A percentile compares a stretch with the other conserved stretches of the same genome.
Conservation (phyloP, 53 echinoderm and acorn worm genomes). For the Paelopatides confundens region DNA sequence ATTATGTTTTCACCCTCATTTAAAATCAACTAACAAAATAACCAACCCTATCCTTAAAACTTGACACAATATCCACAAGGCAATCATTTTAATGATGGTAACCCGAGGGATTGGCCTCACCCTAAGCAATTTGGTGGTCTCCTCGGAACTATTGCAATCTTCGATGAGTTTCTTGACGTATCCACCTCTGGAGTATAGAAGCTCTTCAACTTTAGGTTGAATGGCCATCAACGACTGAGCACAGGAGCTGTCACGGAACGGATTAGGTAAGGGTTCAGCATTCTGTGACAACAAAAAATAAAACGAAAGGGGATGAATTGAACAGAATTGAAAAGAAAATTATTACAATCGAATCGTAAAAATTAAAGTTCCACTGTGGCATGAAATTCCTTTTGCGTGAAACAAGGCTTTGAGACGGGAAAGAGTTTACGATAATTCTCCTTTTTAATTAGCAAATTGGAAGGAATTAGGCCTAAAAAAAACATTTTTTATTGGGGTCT, state of each 20-base stretch:
- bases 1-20: neutral
- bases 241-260: conserved; percentile 85
- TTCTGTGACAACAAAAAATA: conserved; percentile 44
- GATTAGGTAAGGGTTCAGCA: conserved; percentile 75
- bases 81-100: neutral
- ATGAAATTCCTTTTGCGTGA: too few species aligned
- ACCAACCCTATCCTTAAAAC: neutral
- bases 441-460: too few species aligned
- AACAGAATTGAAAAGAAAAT: too few species aligned
- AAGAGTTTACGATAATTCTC: too few species aligned
- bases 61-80: neutral
- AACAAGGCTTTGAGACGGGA: too few species aligned
- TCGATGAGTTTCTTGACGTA: conserved; percentile 99
- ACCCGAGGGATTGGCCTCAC: conserved; percentile 55
- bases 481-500: too few species aligned
- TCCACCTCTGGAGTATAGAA: conserved; percentile 90
- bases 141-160: conserved; percentile 98
- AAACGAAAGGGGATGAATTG: too few species aligned
- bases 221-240: conserved; percentile 79
- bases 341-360: too few species aligned
- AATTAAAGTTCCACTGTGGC: too few species aligned
- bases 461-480: too few species aligned
- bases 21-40: neutral
- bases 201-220: conserved; percentile 84
- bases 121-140: conserved; percentile 94